Conservation (phyloP, 2,113 vertebrate genomes). For the Ondatra zibethicus region DNA sequence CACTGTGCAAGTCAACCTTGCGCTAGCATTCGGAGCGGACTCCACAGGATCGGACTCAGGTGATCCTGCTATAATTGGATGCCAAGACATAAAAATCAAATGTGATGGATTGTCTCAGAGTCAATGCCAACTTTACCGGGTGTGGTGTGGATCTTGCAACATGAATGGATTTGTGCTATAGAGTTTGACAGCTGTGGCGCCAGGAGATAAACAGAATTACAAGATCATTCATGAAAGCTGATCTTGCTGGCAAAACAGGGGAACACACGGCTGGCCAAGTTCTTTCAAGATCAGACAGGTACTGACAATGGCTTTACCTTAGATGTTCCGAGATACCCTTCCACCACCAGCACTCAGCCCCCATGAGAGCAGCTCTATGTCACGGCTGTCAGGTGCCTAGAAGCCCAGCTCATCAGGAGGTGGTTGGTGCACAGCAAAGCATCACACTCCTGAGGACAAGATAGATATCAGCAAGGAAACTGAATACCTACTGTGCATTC, state of each 20-base stretch:
- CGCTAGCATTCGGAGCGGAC: background rate
- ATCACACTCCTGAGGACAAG: background rate
- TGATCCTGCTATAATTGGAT: background rate
- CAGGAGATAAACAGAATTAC: slow-evolving; percentile 69
- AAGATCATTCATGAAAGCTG: slow-evolving; percentile 66
- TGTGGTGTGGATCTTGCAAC: slow-evolving; percentile 50
- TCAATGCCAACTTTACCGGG: slow-evolving; percentile 48
- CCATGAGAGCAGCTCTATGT: background rate
- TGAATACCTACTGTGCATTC: background rate
- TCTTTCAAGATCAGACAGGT: slow-evolving; percentile 69
- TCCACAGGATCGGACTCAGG: background rate
- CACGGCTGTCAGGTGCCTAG: background rate
- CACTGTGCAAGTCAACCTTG: slow-evolving; percentile 3
- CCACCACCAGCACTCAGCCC: background rate
- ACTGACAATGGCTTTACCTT: slow-evolving; percentile 5
- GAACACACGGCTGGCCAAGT: slow-evolving; percentile 25
- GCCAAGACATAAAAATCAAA: slow-evolving; percentile 6
- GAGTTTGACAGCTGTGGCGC: slow-evolving; percentile 56
- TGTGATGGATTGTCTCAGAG: slow-evolving; percentile 16
- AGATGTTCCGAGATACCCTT: background rate
- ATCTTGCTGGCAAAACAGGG: slow-evolving; percentile 55
- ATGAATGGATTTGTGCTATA: slow-evolving; percentile 57
- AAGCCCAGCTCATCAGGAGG: background rate
- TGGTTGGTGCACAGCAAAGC: background rate
- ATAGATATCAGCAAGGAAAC: background rate